Evolutionary conservation across 2,888 invertebrate genomes (phyloP), one percentile per base, ranked within the genome.

Genomic region (Hydrotaea diabolus): DNA sequence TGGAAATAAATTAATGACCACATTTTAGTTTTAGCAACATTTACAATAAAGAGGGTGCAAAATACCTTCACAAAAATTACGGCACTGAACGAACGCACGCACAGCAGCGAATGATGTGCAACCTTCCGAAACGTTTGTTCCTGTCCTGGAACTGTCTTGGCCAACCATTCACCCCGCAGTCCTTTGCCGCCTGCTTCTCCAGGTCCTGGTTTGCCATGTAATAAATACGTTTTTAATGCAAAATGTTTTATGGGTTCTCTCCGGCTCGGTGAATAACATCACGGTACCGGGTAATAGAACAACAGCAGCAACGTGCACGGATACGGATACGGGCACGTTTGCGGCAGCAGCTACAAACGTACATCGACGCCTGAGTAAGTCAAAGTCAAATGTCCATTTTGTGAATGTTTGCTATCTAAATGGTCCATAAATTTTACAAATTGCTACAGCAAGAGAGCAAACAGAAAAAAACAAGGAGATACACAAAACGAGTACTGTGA

Each of bases 361-460:
- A 21, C 64, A 36, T 36, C 69, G 69, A 43, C 23, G 46, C 23
- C 43, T 69, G 69, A 69, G 69, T 69, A 46, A 69, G 69, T 69
- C 76, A 85, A 85, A 85, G 82, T 85, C 85, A 85, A 85, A 85
- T 85, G 85, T 85, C 85, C 85, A 85, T 85, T 84, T 85, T 85
- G 73, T 85, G 79, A 82, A 85, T 85, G 85, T 85, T 85, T 85
- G 85, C 82, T 85, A 85, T 85, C 85, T 85, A 85, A 85, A 85
- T 85, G 85, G 85, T 85, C 80, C 86, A 86, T 86, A 86, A 85
- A 86, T 86, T 86, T 84, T 77, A 85, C 85, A 85, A 85, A 85
- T 82, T 85, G 76, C 82, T 82, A 78, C 64, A 77, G 64, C 81
- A 73, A 73, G 46, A 39, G 31, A 46, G 77, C 57, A 17, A 46